Evolutionary conservation across 2,113 vertebrate genomes (phyloP).

Genomic region (Saguinus imperator): DNA sequence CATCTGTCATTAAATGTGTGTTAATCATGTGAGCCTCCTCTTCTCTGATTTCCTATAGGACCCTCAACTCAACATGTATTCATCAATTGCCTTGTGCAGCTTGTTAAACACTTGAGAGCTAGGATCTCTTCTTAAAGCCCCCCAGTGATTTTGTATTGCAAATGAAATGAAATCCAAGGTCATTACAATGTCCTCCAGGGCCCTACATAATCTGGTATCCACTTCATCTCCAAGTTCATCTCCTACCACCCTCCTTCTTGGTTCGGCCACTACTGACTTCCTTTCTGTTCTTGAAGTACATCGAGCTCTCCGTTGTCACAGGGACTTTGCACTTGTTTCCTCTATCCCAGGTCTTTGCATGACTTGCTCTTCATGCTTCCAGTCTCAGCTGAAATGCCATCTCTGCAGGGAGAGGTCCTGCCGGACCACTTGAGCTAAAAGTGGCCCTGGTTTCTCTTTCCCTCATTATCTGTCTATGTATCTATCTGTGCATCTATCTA

Average conservation of each 20-base stretch:
- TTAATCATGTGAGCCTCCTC: not conserved
- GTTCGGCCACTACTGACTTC: not conserved
- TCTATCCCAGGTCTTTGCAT: not conserved
- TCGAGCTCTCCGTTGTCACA: not conserved
- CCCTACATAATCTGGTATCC: not conserved
- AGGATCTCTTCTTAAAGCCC: not conserved
- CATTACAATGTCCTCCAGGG: not conserved
- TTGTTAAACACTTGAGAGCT: not conserved
- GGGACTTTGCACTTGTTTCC: not conserved
- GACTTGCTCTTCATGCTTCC: not conserved
- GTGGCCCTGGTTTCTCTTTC: not conserved
- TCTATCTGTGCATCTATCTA: not conserved
- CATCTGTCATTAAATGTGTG: not conserved
- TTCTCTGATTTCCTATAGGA: not conserved
- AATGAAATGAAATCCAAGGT: not conserved
- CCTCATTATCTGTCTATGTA: not conserved
- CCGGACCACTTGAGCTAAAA: not conserved
- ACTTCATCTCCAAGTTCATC: not conserved
- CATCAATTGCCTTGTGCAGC: not conserved
- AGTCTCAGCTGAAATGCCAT: not conserved
- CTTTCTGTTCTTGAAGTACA: not conserved
- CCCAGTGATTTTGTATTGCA: not conserved
- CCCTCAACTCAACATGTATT: not conserved
- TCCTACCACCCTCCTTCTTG: not conserved
- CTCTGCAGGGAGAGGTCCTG: not conserved